Base-by-base conservation (phyloP, 2,888 invertebrate genomes). In the Laothoe populi region DNA sequence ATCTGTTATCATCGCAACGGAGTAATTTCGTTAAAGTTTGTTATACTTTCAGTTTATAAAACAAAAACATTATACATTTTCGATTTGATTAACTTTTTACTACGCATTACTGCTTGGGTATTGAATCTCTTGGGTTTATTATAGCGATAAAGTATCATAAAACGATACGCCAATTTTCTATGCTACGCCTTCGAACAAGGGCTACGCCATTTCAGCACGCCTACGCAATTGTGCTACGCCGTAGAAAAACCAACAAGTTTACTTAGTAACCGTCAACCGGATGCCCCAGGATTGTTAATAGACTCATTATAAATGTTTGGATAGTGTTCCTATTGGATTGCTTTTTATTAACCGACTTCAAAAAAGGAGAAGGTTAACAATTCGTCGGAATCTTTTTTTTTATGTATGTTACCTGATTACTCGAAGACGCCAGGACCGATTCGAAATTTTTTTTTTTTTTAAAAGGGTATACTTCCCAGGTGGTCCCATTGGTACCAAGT, bases 221-320 rank as follows among this genome's bases (percentile, higher is more conserved):
- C 53, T 53, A 53, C 53, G 53, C 16, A 16, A 5, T 7, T 53
- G 4, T 53, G 53, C 53, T 53, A 53, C 53, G 53, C 19, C 35
- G 53, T 53, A 53, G 53, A 53, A 31, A 53, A 31, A 21, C 4
- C 19, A 8, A 19, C 44, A 2, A 10, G 19, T 53, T 53, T 35
- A 35, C 26, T 19, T 0, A 19, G 53, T 53, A 53, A 35, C 38
- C 38, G 13, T 13, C 11, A 38, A 38, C 8, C 53, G 19, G 53
- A 53, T 53, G 19, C 35, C 10, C 10, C 13, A 53, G 53, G 31
- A 35, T 16, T 53, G 53, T 49, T 49, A 35, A 53, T 11, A 53
- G 53, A 19, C 31, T 53, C 35, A 13, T 46, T 44, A 46, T 19
- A 46, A 21, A 21, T 46, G 46, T 23, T 46, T 23, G 7, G 1